phyloP scores from a whole-genome alignment of 2,113 vertebrate genomes.

The Morphnarchus princeps region DNA sequence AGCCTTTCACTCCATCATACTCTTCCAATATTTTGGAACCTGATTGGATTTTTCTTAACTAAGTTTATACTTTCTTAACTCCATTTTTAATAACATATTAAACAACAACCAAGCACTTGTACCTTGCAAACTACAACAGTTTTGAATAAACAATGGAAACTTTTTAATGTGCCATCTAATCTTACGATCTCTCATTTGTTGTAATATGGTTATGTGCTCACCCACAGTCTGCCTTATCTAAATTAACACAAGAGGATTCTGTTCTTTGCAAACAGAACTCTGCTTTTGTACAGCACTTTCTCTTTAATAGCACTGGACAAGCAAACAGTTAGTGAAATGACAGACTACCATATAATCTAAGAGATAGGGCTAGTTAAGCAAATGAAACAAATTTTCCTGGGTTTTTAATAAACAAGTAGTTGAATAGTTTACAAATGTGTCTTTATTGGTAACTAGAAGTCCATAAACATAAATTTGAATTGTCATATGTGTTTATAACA shows the following conservation, averaged over 20 bases:
- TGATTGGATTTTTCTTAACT: not conserved
- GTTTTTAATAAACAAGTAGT: not conserved
- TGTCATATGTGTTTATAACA: not conserved
- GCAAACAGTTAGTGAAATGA: not conserved
- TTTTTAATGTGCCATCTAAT: not conserved
- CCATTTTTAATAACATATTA: not conserved
- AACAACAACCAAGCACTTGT: not conserved
- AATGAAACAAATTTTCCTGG: not conserved
- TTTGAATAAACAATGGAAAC: slow-evolving; percentile 6
- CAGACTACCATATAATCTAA: not conserved
- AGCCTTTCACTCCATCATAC: not conserved
- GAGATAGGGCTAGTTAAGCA: not conserved
- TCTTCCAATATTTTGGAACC: not conserved
- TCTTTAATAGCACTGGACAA: not conserved
- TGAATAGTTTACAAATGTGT: not conserved
- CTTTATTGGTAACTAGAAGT: not conserved
- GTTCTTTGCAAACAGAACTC: not conserved
- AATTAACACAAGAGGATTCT: not conserved
- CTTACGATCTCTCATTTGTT: not conserved
- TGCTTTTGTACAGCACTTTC: not conserved
- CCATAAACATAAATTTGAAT: not conserved
- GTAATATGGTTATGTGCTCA: not conserved
- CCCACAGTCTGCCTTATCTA: not conserved
- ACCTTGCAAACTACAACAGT: not conserved
- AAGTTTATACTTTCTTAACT: not conserved